Evolutionary conservation across 2,888 invertebrate species (phyloP).

Genomic region (Ganaspis brasiliensis): DNA sequence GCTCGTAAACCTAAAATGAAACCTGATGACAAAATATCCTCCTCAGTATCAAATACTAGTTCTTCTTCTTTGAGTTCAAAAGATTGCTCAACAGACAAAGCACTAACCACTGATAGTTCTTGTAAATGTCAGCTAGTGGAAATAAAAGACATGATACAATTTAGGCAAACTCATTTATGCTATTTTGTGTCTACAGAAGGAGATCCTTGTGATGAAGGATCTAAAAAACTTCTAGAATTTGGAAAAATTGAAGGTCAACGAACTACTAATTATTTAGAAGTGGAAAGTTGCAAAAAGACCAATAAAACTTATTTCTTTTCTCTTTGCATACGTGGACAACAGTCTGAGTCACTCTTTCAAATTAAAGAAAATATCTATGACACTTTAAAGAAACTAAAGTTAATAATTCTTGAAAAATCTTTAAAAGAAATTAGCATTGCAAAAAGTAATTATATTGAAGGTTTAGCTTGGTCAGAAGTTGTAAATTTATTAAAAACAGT

Average conservation of each 20-base stretch:
- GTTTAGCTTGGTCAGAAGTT: conserved; percentile 21
- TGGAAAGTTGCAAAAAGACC: too few relatives aligned
- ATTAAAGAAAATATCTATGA: too few relatives aligned
- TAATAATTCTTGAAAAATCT: background rate
- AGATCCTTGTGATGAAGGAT: background rate
- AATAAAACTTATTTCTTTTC: background rate
- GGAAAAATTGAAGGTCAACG: background rate
- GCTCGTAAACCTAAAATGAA: too few relatives aligned
- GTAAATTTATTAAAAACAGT: background rate
- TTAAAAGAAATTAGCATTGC: conserved; percentile 6
- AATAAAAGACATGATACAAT: background rate
- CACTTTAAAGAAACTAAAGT: too few relatives aligned
- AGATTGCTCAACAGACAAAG: too few relatives aligned
- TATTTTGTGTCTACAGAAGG: background rate
- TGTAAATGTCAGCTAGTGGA: background rate
- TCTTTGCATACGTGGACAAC: background rate
- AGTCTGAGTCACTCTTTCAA: too few relatives aligned
- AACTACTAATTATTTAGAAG: background rate
- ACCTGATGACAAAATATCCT: too few relatives aligned
- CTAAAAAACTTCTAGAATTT: too few relatives aligned
- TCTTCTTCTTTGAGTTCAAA: too few relatives aligned
- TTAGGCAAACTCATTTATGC: background rate
- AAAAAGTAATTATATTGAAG: background rate
- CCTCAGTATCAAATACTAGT: too few relatives aligned
- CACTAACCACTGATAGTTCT: too few relatives aligned